Percentiles rank a stretch among this genome's conserved stretches.
Conservation (phyloP, 1,140 invertebrate genomes). For the Batillaria attramentaria region DNA sequence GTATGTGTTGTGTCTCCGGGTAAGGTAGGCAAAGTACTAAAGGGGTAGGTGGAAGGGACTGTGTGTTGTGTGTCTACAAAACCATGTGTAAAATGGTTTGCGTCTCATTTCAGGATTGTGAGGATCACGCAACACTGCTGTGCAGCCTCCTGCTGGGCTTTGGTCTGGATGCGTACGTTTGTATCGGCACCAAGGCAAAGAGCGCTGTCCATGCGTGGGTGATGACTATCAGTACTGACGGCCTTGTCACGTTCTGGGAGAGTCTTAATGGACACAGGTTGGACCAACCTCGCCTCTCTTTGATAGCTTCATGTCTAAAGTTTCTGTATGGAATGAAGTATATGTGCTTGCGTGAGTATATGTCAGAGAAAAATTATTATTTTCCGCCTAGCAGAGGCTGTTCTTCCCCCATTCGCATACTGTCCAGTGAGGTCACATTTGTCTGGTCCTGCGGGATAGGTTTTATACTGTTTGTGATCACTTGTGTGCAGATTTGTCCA, state of each 20-base stretch:
- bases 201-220: slow-evolving; percentile 68
- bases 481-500: slow-evolving; percentile 66
- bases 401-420: too few species aligned
- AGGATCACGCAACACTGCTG: slow-evolving; percentile 71
- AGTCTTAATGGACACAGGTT: too few species aligned
- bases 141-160: slow-evolving; percentile 73
- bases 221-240: slow-evolving; percentile 65
- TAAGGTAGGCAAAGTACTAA: too few species aligned
- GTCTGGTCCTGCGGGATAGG: too few species aligned
- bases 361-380: too few species aligned
- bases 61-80: not conserved
- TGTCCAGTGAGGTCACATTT: too few species aligned
- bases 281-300: too few species aligned
- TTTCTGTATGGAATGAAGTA: too few species aligned
- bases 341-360: too few species aligned
- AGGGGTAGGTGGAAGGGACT: not conserved
- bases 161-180: slow-evolving; percentile 73
- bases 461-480: slow-evolving; percentile 18
- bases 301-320: too few species aligned
- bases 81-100: not conserved
- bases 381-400: too few species aligned
- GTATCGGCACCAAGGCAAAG: slow-evolving; percentile 68
- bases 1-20: too few species aligned
- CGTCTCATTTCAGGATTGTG: slow-evolving; percentile 66
- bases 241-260: slow-evolving; percentile 71